These are phyloP conservation scores for Diceros bicornis DNA, from an alignment of 2,797 vertebrate genomes.

Conservation along the genomic window DNA sequence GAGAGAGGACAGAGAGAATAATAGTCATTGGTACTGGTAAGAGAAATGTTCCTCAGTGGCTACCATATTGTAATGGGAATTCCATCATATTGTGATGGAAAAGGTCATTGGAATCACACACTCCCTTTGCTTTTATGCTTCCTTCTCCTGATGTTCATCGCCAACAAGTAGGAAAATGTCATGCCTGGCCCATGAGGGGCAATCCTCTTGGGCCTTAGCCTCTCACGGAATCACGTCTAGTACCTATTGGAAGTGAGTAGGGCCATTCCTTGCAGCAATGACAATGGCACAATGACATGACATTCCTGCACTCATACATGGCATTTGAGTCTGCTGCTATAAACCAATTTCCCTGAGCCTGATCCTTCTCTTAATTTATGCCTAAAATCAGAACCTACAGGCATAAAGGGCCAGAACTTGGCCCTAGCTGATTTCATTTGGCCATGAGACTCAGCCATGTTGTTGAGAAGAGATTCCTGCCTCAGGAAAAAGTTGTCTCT, in stretches of 20 bases:
- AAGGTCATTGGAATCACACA: neutral
- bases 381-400: neutral
- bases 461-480: neutral
- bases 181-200: neutral
- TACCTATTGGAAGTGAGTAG: rapidly evolving
- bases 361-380: neutral
- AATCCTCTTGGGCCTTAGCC: neutral
- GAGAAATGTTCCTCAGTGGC: neutral
- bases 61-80: neutral
- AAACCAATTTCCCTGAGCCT: neutral
- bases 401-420: neutral
- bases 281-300: neutral
- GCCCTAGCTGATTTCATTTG: neutral
- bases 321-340: neutral
- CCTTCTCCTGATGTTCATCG: neutral
- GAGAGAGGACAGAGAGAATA: neutral
- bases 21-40: neutral
- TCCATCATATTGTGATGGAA: neutral
- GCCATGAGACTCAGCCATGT: neutral
- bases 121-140: neutral
- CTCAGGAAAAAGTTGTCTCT: neutral
- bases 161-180: neutral
- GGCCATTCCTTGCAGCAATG: neutral
- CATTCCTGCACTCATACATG: neutral
- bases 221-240: neutral